Evolutionary conservation across 2,888 invertebrate species (phyloP).

Genomic region (Arge pagana): DNA sequence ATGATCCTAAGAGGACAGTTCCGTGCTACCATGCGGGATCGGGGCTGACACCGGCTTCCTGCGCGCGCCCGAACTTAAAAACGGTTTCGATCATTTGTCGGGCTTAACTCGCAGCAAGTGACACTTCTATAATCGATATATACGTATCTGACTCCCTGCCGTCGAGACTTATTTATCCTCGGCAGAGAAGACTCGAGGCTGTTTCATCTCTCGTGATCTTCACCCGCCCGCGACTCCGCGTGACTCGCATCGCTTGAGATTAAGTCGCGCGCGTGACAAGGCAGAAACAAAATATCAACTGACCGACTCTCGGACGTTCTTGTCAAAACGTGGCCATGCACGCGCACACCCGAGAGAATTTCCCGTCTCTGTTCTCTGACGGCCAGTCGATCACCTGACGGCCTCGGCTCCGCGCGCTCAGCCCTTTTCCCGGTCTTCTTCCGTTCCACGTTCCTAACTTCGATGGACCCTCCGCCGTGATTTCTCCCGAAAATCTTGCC

Average conservation of each 20-base stretch:
- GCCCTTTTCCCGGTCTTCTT: background rate
- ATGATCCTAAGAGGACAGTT: conserved; percentile 34
- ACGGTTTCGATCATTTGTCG: conserved; percentile 33
- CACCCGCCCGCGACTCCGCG: background rate
- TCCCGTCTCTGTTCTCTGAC: no score
- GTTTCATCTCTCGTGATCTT: conserved; percentile 9
- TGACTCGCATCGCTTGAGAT: conserved; percentile 2
- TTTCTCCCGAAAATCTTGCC: conserved; percentile 2
- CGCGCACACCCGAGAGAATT: no score
- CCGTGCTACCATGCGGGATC: conserved; percentile 34
- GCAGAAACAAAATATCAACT: conserved; percentile 10
- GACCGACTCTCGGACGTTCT: background rate
- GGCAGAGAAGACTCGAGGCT: background rate
- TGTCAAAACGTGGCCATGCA: background rate
- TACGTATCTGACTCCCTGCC: conserved; percentile 21
- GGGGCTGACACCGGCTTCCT: background rate
- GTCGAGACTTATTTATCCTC: no score
- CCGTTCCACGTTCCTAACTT: background rate
- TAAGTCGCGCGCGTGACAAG: conserved; percentile 7
- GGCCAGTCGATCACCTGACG: background rate
- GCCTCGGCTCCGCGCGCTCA: background rate
- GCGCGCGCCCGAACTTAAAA: conserved; percentile 2
- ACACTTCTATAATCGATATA: conserved; percentile 37
- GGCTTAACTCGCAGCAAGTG: conserved; percentile 32
- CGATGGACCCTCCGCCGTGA: conserved; percentile 9